Evolutionary conservation across 2,888 invertebrate genomes (phyloP).

Genomic region (Ernsta delagoae): DNA sequence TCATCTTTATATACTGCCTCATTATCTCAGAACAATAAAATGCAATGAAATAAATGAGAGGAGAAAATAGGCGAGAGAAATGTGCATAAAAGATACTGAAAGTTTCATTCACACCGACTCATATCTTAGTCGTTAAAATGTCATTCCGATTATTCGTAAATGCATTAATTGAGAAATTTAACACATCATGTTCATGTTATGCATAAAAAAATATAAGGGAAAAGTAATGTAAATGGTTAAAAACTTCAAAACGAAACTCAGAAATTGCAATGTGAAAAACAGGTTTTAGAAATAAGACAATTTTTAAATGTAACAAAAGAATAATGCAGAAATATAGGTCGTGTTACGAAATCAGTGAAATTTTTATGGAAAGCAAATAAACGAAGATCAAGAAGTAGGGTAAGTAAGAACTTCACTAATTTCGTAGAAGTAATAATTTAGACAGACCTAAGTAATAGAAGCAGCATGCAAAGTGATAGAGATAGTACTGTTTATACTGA

Average conservation of each 20-base stretch:
- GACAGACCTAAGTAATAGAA: conserved; percentile 74
- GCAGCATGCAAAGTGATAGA: conserved; percentile 82
- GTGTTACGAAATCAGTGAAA: conserved; percentile 56
- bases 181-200: conserved; percentile 52
- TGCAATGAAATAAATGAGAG: conserved; percentile 68
- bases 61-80: conserved; percentile 71
- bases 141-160: conserved; percentile 63
- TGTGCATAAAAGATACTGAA: conserved; percentile 66
- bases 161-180: conserved; percentile 60
- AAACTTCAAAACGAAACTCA: conserved; percentile 49
- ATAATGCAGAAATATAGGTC: conserved; percentile 60
- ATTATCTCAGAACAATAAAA: conserved; percentile 63
- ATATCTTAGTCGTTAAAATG: conserved; percentile 47
- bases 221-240: conserved; percentile 49
- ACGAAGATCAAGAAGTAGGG: conserved; percentile 24
- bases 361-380: conserved; percentile 37
- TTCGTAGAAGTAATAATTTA: conserved; percentile 57
- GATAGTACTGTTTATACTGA: conserved; percentile 67
- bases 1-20: conserved; percentile 72
- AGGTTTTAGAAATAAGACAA: conserved; percentile 68
- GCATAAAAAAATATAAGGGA: conserved; percentile 62
- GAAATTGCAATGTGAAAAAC: conserved; percentile 57
- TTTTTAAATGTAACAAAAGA: conserved; percentile 65
- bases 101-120: conserved; percentile 62
- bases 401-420: conserved; percentile 52